Conservation (phyloP, 2,888 invertebrate species). For the Dione juno region DNA sequence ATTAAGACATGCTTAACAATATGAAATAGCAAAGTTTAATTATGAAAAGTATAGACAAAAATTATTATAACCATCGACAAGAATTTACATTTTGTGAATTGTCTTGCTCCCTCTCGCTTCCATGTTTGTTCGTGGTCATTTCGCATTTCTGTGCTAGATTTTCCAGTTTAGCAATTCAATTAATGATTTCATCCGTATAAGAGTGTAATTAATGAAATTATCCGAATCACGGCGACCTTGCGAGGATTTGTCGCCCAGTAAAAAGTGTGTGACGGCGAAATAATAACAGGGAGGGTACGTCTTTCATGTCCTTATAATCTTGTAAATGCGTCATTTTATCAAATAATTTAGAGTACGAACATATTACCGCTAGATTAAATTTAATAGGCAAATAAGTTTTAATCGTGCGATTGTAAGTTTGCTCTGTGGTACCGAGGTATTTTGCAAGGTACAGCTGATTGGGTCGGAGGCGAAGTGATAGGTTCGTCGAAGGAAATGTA, state of each 20-base stretch:
- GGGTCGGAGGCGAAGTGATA: conserved; percentile 72
- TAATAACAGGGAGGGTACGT: conserved; percentile 83
- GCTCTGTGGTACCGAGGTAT: conserved; percentile 52
- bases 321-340: conserved; percentile 83
- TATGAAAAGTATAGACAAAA: conserved; percentile 22
- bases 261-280: conserved; percentile 76
- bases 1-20: neutral
- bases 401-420: conserved; percentile 32
- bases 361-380: conserved; percentile 57
- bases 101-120: conserved; percentile 78
- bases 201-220: conserved; percentile 82
- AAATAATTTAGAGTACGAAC: conserved; percentile 68
- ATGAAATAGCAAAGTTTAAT: neutral
- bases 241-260: conserved; percentile 78
- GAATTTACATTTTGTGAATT: conserved; percentile 59
- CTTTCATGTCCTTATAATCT: conserved; percentile 79
- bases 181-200: conserved; percentile 71
- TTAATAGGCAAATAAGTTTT: conserved; percentile 47
- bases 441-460: conserved; percentile 76
- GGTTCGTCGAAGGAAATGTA: conserved; percentile 63
- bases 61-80: conserved; percentile 57
- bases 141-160: conserved; percentile 80
- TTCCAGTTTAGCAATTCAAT: conserved; percentile 75
- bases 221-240: conserved; percentile 76
- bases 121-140: conserved; percentile 84